Conservation (phyloP, 2,113 vertebrate genomes). For the Odocoileus hemionus region DNA sequence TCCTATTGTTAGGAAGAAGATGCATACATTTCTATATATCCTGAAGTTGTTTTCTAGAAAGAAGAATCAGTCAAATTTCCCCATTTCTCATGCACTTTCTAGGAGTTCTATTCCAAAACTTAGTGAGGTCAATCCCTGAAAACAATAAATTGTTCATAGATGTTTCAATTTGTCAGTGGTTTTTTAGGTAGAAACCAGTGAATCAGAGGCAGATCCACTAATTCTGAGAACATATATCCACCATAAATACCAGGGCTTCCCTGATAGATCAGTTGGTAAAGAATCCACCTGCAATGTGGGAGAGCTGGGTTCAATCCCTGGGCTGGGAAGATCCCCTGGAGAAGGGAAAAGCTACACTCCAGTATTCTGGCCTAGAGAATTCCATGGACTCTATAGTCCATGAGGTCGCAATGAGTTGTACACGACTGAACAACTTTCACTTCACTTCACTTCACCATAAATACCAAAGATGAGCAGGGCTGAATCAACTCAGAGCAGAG, state of each 20-base stretch:
- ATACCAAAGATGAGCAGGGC: not conserved
- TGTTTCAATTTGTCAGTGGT: not conserved
- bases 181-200: not conserved
- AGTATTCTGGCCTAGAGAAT: not conserved
- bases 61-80: not conserved
- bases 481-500: not conserved
- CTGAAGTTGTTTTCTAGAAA: not conserved
- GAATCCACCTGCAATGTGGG: not conserved
- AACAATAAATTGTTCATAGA: not conserved
- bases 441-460: not conserved
- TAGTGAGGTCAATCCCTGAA: not conserved
- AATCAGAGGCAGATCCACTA: not conserved
- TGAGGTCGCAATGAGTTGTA: fast-evolving
- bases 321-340: not conserved
- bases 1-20: not conserved
- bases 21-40: not conserved
- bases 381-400: not conserved
- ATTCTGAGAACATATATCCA: not conserved
- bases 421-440: not conserved
- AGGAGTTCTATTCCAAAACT: not conserved
- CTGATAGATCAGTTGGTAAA: not conserved
- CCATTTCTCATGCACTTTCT: not conserved
- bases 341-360: not conserved
- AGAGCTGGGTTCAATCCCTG: not conserved
- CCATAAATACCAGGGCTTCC: not conserved